These are phyloP conservation scores for Ranitomeya imitator DNA, from an alignment of 2,113 vertebrate species.

Conservation along the genomic window DNA sequence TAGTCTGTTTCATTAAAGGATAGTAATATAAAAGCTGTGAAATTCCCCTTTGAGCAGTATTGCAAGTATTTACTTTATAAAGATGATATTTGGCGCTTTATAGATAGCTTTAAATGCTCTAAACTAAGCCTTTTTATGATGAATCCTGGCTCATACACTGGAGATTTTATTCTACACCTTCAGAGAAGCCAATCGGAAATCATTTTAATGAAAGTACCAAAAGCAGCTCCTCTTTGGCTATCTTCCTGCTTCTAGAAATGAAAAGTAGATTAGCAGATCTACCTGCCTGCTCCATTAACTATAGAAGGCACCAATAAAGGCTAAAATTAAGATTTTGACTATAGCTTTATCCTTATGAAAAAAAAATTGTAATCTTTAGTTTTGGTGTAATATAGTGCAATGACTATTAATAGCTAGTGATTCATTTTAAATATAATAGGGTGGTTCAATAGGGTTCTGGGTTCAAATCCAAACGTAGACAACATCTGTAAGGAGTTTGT, in stretches of 20 bases:
- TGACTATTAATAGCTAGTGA: no score
- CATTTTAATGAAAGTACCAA: not conserved
- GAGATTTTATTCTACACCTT: not conserved
- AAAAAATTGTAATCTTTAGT: no score
- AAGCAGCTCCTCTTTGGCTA: no score
- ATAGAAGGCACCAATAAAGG: no score
- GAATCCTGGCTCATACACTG: not conserved
- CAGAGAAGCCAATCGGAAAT: not conserved
- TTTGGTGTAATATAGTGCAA: no score
- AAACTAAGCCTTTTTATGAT: not conserved
- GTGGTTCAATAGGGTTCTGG: no score
- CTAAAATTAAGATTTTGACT: no score
- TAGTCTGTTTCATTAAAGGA: not conserved
- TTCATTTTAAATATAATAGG: no score
- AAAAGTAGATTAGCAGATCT: not conserved
- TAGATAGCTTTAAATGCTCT: not conserved
- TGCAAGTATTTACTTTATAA: not conserved
- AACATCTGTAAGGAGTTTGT: no score
- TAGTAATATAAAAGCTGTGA: not conserved
- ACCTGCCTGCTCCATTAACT: not conserved
- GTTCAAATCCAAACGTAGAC: no score
- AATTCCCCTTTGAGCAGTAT: not conserved
- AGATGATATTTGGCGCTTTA: not conserved
- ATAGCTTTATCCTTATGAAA: no score
- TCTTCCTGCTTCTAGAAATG: not conserved